Evolutionary conservation across 1,140 invertebrate genomes (phyloP).

Genomic region (Lamellibrachia luymesi): DNA sequence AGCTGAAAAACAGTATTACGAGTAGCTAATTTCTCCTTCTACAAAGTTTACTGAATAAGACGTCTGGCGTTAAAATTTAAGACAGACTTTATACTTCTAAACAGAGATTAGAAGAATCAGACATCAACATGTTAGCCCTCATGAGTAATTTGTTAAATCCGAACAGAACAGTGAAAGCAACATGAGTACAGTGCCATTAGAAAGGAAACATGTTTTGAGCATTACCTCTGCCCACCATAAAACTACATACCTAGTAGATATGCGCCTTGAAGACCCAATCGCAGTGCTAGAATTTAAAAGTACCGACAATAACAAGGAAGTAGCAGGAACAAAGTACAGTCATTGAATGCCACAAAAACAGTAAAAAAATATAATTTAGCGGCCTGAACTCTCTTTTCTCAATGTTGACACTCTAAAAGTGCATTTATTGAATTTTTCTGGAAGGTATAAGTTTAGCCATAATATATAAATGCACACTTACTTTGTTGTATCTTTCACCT

Average conservation of each 20-base stretch:
- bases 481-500: background rate
- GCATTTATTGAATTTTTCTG: background rate
- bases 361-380: background rate
- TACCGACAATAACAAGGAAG: background rate
- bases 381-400: background rate
- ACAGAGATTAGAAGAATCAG: background rate
- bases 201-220: background rate
- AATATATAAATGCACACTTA: background rate
- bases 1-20: background rate
- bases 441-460: background rate
- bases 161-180: background rate
- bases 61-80: background rate
- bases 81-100: background rate
- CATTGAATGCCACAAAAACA: background rate
- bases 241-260: background rate
- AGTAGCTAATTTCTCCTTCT: background rate
- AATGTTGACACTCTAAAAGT: background rate
- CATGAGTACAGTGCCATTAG: background rate
- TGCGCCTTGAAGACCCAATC: background rate
- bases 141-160: background rate
- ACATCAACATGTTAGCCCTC: background rate
- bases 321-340: background rate
- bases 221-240: background rate
- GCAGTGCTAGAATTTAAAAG: slow-evolving; percentile 5
- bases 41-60: background rate